These are phyloP conservation scores for Gouania willdenowi DNA, from an alignment of 2,797 vertebrate species.

Conservation along the genomic window DNA sequence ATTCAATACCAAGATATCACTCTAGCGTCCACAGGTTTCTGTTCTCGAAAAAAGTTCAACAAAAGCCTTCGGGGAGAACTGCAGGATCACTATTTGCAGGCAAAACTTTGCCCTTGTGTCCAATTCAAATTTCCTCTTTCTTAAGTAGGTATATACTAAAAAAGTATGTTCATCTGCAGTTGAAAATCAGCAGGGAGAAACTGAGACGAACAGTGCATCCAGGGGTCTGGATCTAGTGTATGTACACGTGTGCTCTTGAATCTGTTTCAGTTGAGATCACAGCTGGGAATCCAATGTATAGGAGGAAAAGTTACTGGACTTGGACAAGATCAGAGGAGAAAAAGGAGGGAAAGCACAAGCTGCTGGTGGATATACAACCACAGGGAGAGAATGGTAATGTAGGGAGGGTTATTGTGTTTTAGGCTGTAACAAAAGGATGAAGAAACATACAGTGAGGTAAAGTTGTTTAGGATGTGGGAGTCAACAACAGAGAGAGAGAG, in stretches of 20 bases:
- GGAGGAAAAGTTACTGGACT: slow-evolving; percentile 16
- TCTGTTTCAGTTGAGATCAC: slow-evolving; percentile 20
- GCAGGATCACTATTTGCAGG: slow-evolving; percentile 33
- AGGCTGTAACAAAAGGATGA: too few relatives aligned
- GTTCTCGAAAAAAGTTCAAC: slow-evolving; percentile 27
- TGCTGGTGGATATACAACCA: slow-evolving; percentile 58
- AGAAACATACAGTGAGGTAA: too few relatives aligned
- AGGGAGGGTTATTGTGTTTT: slow-evolving; percentile 17
- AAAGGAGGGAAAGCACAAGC: slow-evolving; percentile 44
- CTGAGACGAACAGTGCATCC: slow-evolving; percentile 12
- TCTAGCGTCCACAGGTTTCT: slow-evolving; percentile 35
- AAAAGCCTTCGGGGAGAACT: slow-evolving; percentile 22
- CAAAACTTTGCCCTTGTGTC: slow-evolving; percentile 19
- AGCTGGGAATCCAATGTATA: slow-evolving; percentile 19
- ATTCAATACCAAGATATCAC: slow-evolving; percentile 55
- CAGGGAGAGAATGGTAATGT: slow-evolving; percentile 22
- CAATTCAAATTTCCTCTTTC: slow-evolving; percentile 58
- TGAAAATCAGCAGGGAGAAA: slow-evolving; percentile 14
- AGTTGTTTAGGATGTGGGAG: too few relatives aligned
- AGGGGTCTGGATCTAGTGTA: slow-evolving; percentile 6
- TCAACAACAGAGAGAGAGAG: too few relatives aligned
- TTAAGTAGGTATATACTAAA: slow-evolving; percentile 23
- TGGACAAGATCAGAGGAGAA: slow-evolving; percentile 36
- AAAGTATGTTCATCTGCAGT: slow-evolving; percentile 39
- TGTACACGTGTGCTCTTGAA: background rate